Evolutionary conservation across 1,140 invertebrate genomes (phyloP), one percentile per base, ranked within the genome.

Genomic region (Plutomurus gul): DNA sequence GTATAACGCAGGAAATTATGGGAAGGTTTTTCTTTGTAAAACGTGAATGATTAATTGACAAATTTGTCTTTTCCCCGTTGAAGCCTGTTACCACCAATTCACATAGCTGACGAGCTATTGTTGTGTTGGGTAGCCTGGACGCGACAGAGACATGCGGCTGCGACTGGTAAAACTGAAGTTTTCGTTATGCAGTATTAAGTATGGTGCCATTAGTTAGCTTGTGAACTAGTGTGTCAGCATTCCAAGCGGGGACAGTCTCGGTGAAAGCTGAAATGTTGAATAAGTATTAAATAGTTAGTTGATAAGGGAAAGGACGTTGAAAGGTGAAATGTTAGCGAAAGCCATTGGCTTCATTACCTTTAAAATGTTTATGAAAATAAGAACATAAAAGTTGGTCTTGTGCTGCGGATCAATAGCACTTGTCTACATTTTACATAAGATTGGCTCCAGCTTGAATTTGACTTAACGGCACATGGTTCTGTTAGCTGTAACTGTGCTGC

Each of bases 351-450:
- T 65, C 56, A 30, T 65, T 65, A 65, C 56, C 56, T 65, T 33
- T 65, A 65, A 65, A 65, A 65, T 65, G 56, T 65, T 65, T 65
- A 65, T 65, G 56, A 33, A 65, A 65, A 65, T 25, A 65, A 33
- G 13, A 16, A 33, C 56, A 65, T 65, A 65, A 65, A 65, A 65
- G 6, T 30, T 65, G 27, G 56, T 65, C 56, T 65, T 33, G 13
- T 33, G 56, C 36, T 33, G 13, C 18, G 56, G 56, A 65, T 65
- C 56, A 65, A 65, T 65, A 65, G 36, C 56, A 65, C 56, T 65
- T 65, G 56, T n/a, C 56, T 65, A 65, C 56, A 65, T 65, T 65
- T 65, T 65, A 30, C 56, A 65, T 60, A 60, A 60, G 51, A 60
- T 65, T 65, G 56, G 56, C 56, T 65, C 56, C 56, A 33, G 36